Base-by-base conservation (phyloP, 2,113 vertebrate species). In the Mormoops blainvillei region DNA sequence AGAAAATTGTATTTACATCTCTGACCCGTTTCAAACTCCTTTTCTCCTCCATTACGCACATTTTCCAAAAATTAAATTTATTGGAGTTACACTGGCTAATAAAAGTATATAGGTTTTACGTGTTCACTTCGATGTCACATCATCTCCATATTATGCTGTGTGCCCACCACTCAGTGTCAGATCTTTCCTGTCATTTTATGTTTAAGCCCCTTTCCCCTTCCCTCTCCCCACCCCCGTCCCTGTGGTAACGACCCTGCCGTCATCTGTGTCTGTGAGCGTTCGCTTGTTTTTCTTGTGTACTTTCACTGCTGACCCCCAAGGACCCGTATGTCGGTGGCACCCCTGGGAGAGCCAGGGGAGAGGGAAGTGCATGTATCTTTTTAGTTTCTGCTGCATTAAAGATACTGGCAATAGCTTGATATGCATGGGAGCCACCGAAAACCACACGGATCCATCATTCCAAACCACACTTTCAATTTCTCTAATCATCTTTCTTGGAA, bases 351-450 rank as follows among this genome's bases (percentile, higher is more conserved):
- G 24, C 50, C 33, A 67, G 13, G 0, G 6, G 5, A 4, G 15
- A 38, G 33, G 4, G 4, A 5, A 33, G 20, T 0, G 6, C 3
- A 2, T 8, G 5, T 15, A 22, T 16, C 50, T 9, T 28, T 45
- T 68, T 13, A 33, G 43, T 41, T 13, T 56, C 65, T 9, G 4
- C 19, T 76, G 24, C 5, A 16, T 15, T 14, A 54, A 41, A 5
- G 14, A 15, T 26, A 4, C 36, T 48, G 26, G 8, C 28, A n/a
- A 4, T 41, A 63, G 7, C 19, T 20, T 19, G 36, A 0, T 10
- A 50, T 28, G 77, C 19, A n/a, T 9, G 22, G n/a, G 45, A 13
- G 4, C 16, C 0, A 13, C 14, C 31, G 15, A 63, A 50, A 36
- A 33, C 9, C 18, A 31, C 3, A 31, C 3, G 24, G 22, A 24